Percentiles rank a stretch among this genome's conserved stretches.
Evolutionary conservation across 2,113 vertebrate species (phyloP).

Genomic region (Syngnathus floridae): DNA sequence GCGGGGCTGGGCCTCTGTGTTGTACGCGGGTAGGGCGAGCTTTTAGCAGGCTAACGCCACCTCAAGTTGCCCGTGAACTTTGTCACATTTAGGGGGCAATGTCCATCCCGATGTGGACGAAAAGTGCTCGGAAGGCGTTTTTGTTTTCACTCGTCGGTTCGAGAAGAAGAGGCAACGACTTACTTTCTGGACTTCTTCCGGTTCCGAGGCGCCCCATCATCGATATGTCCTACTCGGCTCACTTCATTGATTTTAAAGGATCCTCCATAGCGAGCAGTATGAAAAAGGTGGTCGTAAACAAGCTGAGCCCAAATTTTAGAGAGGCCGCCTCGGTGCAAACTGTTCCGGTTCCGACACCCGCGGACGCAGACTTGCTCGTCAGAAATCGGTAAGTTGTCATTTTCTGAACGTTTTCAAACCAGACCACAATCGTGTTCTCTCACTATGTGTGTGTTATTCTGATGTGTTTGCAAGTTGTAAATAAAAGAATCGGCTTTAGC

Average conservation of each 20-base stretch:
- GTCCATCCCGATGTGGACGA: slow-evolving; percentile 32
- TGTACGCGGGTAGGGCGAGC: slow-evolving; percentile 11
- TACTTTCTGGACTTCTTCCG: slow-evolving; percentile 49
- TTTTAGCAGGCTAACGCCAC: slow-evolving; percentile 44
- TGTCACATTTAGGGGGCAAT: slow-evolving; percentile 54
- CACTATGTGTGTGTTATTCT: slow-evolving; percentile 5
- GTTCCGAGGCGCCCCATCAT: slow-evolving; percentile 72
- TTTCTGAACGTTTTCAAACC: slow-evolving; percentile 14
- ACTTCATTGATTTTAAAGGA: slow-evolving; percentile 90
- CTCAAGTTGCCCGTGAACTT: slow-evolving; percentile 65
- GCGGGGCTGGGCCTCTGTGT: slow-evolving; percentile 17
- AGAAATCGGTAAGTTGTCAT: slow-evolving; percentile 85
- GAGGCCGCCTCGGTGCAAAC: slow-evolving; percentile 77
- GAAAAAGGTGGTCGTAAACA: slow-evolving; percentile 84
- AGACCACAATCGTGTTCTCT: slow-evolving; percentile 8
- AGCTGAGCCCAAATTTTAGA: slow-evolving; percentile 81
- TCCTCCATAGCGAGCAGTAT: slow-evolving; percentile 82
- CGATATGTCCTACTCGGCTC: slow-evolving; percentile 86
- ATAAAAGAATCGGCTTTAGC: slow-evolving; percentile 18
- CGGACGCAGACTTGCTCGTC: slow-evolving; percentile 83
- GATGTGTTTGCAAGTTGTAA: slow-evolving; percentile 49
- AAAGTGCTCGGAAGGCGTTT: slow-evolving; percentile 23
- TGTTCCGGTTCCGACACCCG: slow-evolving; percentile 80
- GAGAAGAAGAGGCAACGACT: slow-evolving; percentile 33
- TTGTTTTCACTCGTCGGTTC: slow-evolving; percentile 18